Evolutionary conservation across 2,113 vertebrate species (phyloP), one percentile per base, ranked within the genome.

Genomic region (Alosa alosa): DNA sequence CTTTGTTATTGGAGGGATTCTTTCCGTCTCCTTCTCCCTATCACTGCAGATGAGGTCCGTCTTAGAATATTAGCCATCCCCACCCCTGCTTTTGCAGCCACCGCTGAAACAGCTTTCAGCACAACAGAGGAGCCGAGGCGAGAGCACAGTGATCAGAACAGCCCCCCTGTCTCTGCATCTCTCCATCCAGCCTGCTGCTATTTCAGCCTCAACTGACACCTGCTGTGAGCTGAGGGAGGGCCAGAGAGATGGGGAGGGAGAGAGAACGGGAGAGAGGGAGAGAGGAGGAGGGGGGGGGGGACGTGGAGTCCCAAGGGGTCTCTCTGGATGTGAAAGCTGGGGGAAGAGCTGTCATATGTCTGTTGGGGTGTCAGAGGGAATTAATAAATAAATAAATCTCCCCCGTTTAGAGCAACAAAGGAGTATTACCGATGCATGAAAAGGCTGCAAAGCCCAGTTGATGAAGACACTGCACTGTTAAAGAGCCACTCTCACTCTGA

Each of bases 321-420:
- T 39, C 13, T 39, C 18, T 39, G 36, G 25, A 78, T 78, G 72
- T 78, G 72, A 78, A 78, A 78, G 72, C 72, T 78, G 72, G 31
- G 72, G 72, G 17, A 41, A 31, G 39, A 41, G 72, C 72, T 78
- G 72, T 78, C 72, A 78, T 15, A 78, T 78, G 72, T 78, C 72
- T 78, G 72, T 78, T 78, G 31, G 25, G 25, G 72, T 39, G 72
- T 78, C 72, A 17, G 72, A 15, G 72, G 72, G 72, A 78, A 78
- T 78, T 78, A 78, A 78, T 78, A 78, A 78, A 78, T 78, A 78
- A 78, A 78, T 78, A 78, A 78, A 36, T 78, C 72, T 39, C 36
- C 2, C 72, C 36, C 31, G 10, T 78, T 78, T 36, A 5, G 13
- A 78, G 72, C 72, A 78, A 78, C 72, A 78, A 41, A 78, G 72